Evolutionary conservation across 2,113 vertebrate genomes (phyloP).

Genomic region (Glaucidium brasilianum): DNA sequence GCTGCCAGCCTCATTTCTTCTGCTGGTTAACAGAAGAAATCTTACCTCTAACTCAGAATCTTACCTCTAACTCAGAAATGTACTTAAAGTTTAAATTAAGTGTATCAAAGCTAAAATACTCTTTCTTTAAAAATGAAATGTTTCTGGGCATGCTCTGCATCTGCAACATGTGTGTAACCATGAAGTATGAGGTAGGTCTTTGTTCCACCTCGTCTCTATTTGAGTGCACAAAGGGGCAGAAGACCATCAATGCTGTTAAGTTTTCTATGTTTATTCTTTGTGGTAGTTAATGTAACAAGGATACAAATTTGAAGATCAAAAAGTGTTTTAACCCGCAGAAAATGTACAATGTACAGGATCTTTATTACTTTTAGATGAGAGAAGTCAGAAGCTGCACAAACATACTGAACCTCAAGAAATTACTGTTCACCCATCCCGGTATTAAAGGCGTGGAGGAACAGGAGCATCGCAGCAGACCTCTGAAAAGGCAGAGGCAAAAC

Average conservation of each 20-base stretch:
- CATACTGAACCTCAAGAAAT: background rate
- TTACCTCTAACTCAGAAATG: background rate
- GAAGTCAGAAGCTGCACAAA: background rate
- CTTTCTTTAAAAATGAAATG: background rate
- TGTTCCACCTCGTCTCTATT: background rate
- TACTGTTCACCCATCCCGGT: background rate
- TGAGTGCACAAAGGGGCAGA: background rate
- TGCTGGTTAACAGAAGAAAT: background rate
- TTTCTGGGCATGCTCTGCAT: background rate
- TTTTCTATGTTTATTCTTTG: background rate
- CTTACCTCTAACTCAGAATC: background rate
- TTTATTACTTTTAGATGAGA: background rate
- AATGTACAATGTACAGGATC: background rate
- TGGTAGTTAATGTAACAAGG: background rate
- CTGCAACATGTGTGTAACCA: background rate
- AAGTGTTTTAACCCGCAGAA: background rate
- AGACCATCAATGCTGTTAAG: background rate
- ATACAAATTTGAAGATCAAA: background rate
- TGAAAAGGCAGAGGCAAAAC: background rate
- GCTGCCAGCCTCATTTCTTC: background rate
- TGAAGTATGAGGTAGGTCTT: background rate
- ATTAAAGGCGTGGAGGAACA: background rate
- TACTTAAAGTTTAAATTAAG: background rate
- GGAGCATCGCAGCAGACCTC: background rate
- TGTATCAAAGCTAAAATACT: background rate